Evolutionary conservation across 2,113 vertebrate genomes (phyloP), one percentile per base, ranked within the genome.

Genomic region (Semicossyphus pulcher): DNA sequence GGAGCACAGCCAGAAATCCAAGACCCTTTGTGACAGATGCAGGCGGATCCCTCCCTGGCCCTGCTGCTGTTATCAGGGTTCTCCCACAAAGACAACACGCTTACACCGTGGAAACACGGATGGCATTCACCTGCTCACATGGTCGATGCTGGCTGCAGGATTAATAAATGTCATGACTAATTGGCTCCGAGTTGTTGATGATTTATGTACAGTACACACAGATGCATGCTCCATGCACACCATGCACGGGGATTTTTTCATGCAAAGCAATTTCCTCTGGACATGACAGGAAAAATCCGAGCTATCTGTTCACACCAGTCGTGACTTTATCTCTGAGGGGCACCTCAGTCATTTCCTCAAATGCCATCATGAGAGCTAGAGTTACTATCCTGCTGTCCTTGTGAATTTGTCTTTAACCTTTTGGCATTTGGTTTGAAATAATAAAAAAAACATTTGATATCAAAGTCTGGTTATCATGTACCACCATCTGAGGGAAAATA

Each of bases 321-420:
- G 34, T 64, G 66, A 83, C 80, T 67, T 48, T 64, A 74, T 75
- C 64, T 54, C 62, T 78, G 53, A 0, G 54, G 59, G 64, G 37
- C 37, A 25, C 48, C 76, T 72, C 65, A 31, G 34, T 72, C 47
- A 72, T 65, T 82, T 80, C 73, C 61, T 73, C 21, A 85, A 85
- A 83, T 87, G 82, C 81, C 77, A 85, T 66, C 78, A 62, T 78
- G 62, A 62, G 52, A 65, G 63, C 20, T 2, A 37, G 29, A 47
- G 63, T n/a, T n/a, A n/a, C n/a, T n/a, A n/a, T 42, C 4, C 25
- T 49, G 52, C 31, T 42, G 8, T 51, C 72, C 12, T 42, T 29
- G 39, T 53, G 51, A 79, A 76, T 66, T 79, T 53, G 44, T 60
- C 63, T 76, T 71, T 44, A 60, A 41, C 41, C 41, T 44, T 7